Base-by-base conservation (phyloP, 2,888 invertebrate genomes). In the Drosophila testacea region DNA sequence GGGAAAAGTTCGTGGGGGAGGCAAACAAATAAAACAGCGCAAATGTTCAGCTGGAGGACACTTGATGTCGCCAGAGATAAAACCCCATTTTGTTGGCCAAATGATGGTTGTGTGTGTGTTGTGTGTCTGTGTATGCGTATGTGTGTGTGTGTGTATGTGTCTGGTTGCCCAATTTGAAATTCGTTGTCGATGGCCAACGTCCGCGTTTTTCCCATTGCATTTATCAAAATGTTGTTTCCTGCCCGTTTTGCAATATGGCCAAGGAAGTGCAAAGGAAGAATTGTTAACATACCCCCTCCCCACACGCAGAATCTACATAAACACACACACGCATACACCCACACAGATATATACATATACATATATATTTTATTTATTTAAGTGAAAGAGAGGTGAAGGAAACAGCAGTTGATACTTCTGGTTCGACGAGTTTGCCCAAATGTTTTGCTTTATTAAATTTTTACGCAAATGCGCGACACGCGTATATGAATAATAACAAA, bases 401-500 rank as follows among this genome's bases (percentile, higher is more conserved):
- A 10, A 4, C 28, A 38, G 36, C 34, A n/a, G 42, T 46, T 47
- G 55, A 4, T 55, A 27, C 50, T 63, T 48, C 48, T 44, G 65
- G 34, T 68, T 64, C 72, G 63, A 50, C 55, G 65, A 56, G 60
- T 73, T 56, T 66, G 54, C 68, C 62, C 73, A 70, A 73, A 67
- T 83, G 80, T 72, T 81, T 81, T 71, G 83, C 80, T 85, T 85
- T 85, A 85, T 85, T 85, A 85, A 85, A 88, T 85, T 85, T 85
- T 85, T 83, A 85, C 83, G 74, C 81, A 85, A 88, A 81, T 76
- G 83, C 68, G 65, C 67, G 73, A 84, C 74, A 76, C 88, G 74
- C 81, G 76, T 69, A 79, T 81, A 86, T 88, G 84, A 88, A 88
- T 86, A 84, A 84, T 69, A 83, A 73, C 52, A 66, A 70, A 42